Conservation (phyloP, 2,888 invertebrate genomes). For the Pecten maximus region DNA sequence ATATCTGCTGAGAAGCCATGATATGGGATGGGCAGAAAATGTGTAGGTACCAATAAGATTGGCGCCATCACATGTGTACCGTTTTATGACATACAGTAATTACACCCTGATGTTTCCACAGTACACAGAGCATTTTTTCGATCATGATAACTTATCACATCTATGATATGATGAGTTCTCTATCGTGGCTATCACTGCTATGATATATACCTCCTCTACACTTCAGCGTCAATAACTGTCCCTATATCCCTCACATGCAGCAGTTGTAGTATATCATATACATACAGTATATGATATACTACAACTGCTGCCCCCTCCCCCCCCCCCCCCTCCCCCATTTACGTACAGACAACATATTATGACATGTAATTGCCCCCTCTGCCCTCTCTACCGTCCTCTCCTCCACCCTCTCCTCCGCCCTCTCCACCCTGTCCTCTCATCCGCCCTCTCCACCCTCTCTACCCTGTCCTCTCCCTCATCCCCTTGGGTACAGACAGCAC, state of each 20-base stretch:
- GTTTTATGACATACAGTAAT: not conserved
- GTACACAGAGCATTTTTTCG: not conserved
- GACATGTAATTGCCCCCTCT: not conserved
- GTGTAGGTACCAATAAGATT: not conserved
- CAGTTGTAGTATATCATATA: too few relatives aligned
- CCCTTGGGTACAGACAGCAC: not conserved
- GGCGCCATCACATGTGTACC: slow-evolving; percentile 15
- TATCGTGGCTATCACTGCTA: not conserved
- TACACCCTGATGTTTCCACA: not conserved
- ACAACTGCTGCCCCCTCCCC: not conserved
- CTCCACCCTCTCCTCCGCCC: too few relatives aligned
- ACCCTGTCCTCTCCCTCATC: not conserved
- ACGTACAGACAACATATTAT: not conserved
- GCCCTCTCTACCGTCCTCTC: too few relatives aligned
- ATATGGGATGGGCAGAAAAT: not conserved
- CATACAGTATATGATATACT: too few relatives aligned
- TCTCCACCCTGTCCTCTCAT: not conserved
- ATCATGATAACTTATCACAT: not conserved
- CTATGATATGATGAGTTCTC: not conserved
- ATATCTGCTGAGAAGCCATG: not conserved
- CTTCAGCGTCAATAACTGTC: not conserved
- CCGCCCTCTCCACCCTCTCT: not conserved
- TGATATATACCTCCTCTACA: not conserved
- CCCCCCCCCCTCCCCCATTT: not conserved
- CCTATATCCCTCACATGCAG: not conserved